Conservation (phyloP, 2,113 vertebrate species). For the Edolisoma coerulescens region DNA sequence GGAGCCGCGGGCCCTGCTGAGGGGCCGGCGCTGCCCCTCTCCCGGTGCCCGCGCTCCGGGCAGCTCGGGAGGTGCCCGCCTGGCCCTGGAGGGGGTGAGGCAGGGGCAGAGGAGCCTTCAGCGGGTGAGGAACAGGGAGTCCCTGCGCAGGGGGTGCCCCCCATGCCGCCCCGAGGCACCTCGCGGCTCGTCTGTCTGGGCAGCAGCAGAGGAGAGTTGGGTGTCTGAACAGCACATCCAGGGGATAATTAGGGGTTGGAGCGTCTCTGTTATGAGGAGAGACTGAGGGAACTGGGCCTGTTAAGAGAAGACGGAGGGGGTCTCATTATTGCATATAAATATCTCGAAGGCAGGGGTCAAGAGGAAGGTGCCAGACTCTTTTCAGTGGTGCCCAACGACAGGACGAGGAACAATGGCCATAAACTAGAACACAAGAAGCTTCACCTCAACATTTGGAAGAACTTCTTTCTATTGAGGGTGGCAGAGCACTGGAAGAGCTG, state of each 20-base stretch:
- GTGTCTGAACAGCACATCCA: not conserved
- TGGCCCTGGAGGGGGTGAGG: not conserved
- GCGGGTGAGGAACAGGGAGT: not conserved
- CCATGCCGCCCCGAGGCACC: not conserved
- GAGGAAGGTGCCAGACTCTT: not conserved
- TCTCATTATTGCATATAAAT: not conserved
- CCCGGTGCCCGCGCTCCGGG: not conserved
- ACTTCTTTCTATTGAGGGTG: rapidly evolving
- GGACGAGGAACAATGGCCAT: not conserved
- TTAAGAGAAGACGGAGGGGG: no score
- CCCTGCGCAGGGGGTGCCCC: rapidly evolving
- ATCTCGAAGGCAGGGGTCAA: not conserved
- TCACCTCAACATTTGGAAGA: not conserved
- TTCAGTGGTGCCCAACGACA: not conserved
- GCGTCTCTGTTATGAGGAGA: not conserved
- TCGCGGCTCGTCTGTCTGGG: rapidly evolving
- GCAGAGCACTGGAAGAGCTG: not conserved
- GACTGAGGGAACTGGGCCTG: not conserved
- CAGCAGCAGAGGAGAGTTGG: no score
- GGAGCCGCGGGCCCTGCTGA: rapidly evolving
- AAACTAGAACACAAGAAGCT: not conserved
- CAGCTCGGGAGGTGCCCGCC: not conserved
- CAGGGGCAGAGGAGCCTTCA: not conserved
- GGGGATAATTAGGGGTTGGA: not conserved
- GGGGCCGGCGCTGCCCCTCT: rapidly evolving